phyloP scores from a whole-genome alignment of 2,797 vertebrate genomes.

The Steatocranus sp. region DNA sequence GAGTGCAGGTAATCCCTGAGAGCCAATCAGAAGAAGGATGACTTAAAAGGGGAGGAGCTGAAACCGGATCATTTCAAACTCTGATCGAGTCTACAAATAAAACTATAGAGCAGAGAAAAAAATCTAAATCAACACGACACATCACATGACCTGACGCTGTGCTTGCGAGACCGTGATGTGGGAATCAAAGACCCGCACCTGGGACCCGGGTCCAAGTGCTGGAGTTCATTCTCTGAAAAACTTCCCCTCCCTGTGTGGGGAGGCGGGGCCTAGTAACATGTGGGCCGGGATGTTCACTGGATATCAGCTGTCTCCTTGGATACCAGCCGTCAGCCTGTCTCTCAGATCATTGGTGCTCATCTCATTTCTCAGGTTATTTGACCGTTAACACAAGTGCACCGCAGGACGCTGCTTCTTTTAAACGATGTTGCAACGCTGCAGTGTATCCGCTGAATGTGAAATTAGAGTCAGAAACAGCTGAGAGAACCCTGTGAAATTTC shows the following conservation, averaged over 20 bases:
- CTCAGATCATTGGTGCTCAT: neutral
- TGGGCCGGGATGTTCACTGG: neutral
- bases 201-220: neutral
- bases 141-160: neutral
- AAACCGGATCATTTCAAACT: neutral
- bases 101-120: neutral
- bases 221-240: neutral
- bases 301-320: neutral
- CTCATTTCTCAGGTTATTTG: neutral
- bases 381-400: neutral
- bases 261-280: neutral
- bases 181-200: neutral
- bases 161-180: neutral
- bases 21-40: neutral
- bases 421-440: neutral
- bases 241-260: neutral
- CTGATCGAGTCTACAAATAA: neutral
- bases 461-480: neutral
- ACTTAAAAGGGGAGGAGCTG: neutral
- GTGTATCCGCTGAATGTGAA: neutral
- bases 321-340: neutral
- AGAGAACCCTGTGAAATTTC: neutral
- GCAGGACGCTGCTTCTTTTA: neutral
- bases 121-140: neutral
- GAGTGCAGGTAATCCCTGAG: neutral